phyloP scores from a whole-genome alignment of 2,888 invertebrate genomes.

The Coenonympha arcania region DNA sequence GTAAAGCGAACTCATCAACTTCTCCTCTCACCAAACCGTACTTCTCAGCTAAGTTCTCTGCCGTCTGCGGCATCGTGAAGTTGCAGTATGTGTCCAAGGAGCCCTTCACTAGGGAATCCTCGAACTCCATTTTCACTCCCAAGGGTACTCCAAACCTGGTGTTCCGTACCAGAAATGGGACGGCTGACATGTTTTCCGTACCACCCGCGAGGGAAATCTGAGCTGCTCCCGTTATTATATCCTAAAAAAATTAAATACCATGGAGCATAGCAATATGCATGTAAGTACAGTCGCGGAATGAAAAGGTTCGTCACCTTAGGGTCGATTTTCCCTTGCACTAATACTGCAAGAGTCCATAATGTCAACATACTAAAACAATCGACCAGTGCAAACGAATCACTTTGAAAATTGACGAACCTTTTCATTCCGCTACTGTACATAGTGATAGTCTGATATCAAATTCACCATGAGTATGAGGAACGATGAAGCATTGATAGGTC shows the following conservation, averaged over 20 bases:
- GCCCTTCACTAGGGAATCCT: constrained; percentile 81
- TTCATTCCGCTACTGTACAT: no score
- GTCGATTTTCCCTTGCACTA: no score
- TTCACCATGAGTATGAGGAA: no score
- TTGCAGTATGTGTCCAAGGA: constrained; percentile 93
- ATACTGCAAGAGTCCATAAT: no score
- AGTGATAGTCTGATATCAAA: no score
- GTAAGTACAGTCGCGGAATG: no score
- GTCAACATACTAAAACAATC: no score
- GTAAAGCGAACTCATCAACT: constrained; percentile 87
- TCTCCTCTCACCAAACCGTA: constrained; percentile 86
- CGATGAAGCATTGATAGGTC: no score
- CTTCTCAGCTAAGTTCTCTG: constrained; percentile 90
- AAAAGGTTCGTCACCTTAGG: no score
- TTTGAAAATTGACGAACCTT: no score
- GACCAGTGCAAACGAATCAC: no score
- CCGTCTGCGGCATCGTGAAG: constrained; percentile 95
- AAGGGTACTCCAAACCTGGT: constrained; percentile 91
- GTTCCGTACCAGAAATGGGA: constrained; percentile 88
- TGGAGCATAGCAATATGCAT: no score
- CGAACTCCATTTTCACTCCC: constrained; percentile 83
- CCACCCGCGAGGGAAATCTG: constrained; percentile 92
- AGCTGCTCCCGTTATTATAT: constrained; percentile 87
- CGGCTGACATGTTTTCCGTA: constrained; percentile 94
- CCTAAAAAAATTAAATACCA: constrained; percentile 70